Percentiles rank a stretch among this genome's conserved stretches.
phyloP scores from a whole-genome alignment of 23 tunicate genomes.

The Ascidia mentula region DNA sequence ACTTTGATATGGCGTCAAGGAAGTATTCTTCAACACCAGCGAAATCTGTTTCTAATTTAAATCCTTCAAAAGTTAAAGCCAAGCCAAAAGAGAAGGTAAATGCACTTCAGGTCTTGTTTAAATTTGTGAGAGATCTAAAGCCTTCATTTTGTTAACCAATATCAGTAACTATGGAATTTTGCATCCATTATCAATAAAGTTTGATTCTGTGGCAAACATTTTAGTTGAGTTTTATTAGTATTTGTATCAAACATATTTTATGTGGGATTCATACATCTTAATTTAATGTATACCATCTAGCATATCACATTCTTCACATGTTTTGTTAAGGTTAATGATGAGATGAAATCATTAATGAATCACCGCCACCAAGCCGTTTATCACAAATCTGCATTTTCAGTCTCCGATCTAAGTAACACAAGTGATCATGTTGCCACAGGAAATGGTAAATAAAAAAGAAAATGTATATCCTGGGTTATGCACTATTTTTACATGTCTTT shows the following conservation, averaged over 20 bases:
- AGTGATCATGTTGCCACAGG: background rate
- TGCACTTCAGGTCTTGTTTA: background rate
- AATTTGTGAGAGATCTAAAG: background rate
- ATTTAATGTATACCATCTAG: too few species aligned
- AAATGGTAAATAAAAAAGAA: background rate
- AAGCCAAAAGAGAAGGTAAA: background rate
- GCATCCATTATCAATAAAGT: too few species aligned
- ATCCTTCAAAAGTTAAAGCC: background rate
- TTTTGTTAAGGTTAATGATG: background rate
- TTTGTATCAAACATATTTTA: too few species aligned
- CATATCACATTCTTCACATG: too few species aligned
- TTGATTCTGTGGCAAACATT: too few species aligned
- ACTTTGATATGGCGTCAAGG: background rate
- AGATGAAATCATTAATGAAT: slow-evolving; percentile 32
- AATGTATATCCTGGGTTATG: too few species aligned
- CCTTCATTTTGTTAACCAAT: too few species aligned
- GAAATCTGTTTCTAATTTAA: background rate
- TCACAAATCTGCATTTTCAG: slow-evolving; percentile 41
- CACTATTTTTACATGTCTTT: too few species aligned
- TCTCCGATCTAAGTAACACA: slow-evolving; percentile 5
- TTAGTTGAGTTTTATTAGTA: too few species aligned
- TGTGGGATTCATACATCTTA: too few species aligned
- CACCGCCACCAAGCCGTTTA: slow-evolving; percentile 37
- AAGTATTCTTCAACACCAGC: background rate
- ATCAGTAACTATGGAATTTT: too few species aligned